phyloP scores from a whole-genome alignment of 2,888 invertebrate species.

The Mesorhabditis spiculigera region DNA sequence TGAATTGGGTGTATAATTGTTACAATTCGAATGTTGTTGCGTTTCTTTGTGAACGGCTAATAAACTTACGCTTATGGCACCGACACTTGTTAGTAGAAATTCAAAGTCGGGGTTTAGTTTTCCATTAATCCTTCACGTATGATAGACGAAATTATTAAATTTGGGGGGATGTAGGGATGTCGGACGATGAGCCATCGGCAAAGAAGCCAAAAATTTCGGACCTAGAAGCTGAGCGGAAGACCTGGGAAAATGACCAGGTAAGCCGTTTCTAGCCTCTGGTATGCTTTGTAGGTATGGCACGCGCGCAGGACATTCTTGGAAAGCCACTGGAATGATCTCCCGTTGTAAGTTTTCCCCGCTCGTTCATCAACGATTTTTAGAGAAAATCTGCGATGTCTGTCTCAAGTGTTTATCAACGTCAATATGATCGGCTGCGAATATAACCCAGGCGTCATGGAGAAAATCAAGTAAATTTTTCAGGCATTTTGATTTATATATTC shows the following conservation, averaged over 20 bases:
- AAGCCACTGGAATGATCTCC: conserved; percentile 31
- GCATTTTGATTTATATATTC: background rate
- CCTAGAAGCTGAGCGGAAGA: conserved; percentile 26
- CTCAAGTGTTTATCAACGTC: conserved; percentile 34
- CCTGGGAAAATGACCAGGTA: conserved; percentile 30
- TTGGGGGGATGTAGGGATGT: background rate
- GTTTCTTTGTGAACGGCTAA: too few relatives aligned
- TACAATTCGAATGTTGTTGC: background rate
- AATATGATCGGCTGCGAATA: conserved; percentile 36
- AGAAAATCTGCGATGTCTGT: conserved; percentile 33
- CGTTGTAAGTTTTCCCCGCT: conserved; percentile 17
- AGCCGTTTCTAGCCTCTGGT: conserved; percentile 26
- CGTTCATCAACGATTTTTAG: conserved; percentile 13
- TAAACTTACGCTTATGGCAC: too few relatives aligned
- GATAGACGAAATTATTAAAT: background rate
- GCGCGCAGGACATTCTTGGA: conserved; percentile 29
- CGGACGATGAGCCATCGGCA: background rate
- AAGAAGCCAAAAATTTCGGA: conserved; percentile 12
- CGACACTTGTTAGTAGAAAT: too few relatives aligned
- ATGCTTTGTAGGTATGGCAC: conserved; percentile 32
- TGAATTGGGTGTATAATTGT: conserved; percentile 1
- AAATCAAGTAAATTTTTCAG: conserved; percentile 15
- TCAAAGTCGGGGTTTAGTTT: too few relatives aligned
- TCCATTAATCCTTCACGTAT: too few relatives aligned
- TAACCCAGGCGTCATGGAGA: conserved; percentile 25